Percentiles rank a stretch among this genome's conserved stretches.
Evolutionary conservation across 2,113 vertebrate genomes (phyloP).

Genomic region (Leucopternis melanops): DNA sequence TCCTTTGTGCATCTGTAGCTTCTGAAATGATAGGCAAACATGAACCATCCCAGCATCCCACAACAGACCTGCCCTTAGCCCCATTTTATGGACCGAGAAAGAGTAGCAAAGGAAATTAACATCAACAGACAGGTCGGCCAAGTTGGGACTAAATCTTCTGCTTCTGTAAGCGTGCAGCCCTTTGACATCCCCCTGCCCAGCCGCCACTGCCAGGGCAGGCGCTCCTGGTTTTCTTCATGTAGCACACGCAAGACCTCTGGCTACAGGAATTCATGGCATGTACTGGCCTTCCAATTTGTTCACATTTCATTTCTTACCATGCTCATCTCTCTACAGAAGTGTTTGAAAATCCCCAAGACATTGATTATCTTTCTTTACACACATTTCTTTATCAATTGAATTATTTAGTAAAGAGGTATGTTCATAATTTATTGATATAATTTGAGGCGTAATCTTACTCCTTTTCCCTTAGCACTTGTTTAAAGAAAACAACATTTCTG

Average conservation of each 20-base stretch:
- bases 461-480: background rate
- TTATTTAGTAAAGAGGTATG: constrained; percentile 37
- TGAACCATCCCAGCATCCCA: background rate
- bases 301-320: background rate
- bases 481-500: background rate
- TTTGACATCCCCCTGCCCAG: background rate
- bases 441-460: background rate
- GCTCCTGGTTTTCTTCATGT: background rate
- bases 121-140: background rate
- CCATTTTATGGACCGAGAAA: background rate
- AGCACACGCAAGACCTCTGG: background rate
- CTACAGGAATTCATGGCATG: background rate
- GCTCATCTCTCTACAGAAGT: background rate
- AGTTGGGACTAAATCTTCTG: background rate
- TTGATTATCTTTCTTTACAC: constrained; percentile 21
- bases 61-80: background rate
- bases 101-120: background rate
- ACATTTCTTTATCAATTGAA: constrained; percentile 11
- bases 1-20: background rate
- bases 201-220: accelerated
- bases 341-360: background rate
- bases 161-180: accelerated
- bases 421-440: constrained; percentile 38
- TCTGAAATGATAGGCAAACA: background rate
- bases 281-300: background rate